A percentile compares a stretch with the other conserved stretches of the same genome.
Evolutionary conservation across 2,113 vertebrate genomes (phyloP).

Genomic region (Gallinago undulata): DNA sequence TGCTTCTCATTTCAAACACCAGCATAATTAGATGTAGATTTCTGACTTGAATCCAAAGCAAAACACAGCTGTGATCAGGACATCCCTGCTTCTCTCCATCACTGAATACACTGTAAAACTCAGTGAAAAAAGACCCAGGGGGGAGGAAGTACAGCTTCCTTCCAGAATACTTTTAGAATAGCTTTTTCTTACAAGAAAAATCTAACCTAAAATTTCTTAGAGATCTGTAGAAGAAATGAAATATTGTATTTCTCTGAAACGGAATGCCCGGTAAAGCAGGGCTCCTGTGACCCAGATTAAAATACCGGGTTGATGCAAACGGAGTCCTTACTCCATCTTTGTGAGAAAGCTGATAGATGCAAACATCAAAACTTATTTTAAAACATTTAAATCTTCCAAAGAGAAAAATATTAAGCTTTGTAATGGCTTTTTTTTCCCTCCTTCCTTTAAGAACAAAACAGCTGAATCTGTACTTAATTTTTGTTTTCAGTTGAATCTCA

Average conservation of each 20-base stretch:
- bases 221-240: not conserved
- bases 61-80: not conserved
- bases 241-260: not conserved
- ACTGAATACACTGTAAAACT: not conserved
- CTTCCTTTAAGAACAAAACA: not conserved
- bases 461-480: not conserved
- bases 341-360: not conserved
- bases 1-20: not conserved
- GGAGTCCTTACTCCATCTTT: not conserved
- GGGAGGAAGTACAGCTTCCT: not conserved
- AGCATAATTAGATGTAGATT: not conserved
- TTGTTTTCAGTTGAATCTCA: not conserved
- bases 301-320: not conserved
- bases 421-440: not conserved
- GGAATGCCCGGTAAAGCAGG: not conserved
- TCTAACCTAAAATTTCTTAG: not conserved
- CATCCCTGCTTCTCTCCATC: not conserved
- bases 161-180: not conserved
- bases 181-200: not conserved
- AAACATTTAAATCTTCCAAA: not conserved
- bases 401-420: not conserved
- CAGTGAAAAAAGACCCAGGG: not conserved
- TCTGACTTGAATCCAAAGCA: not conserved
- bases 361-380: not conserved
- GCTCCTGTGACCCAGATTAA: not conserved